These are phyloP conservation scores for Polydrusus tereticollis DNA, from an alignment of 2,888 invertebrate genomes.

Conservation along the genomic window DNA sequence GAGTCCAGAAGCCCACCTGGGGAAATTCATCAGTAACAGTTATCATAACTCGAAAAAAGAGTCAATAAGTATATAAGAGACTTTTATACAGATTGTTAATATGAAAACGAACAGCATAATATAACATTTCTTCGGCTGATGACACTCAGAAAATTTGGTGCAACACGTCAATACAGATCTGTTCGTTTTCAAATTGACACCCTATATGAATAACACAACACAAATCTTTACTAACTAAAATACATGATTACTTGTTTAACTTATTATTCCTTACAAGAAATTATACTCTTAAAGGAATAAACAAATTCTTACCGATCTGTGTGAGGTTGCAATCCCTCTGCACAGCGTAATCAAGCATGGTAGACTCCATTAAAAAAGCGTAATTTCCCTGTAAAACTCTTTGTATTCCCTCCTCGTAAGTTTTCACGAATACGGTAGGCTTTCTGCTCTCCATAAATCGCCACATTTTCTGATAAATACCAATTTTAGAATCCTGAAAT, in stretches of 20 bases:
- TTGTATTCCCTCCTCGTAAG: conserved; percentile 92
- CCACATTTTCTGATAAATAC: conserved; percentile 93
- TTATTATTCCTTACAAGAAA: too few relatives aligned
- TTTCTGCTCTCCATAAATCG: conserved; percentile 88
- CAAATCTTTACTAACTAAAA: too few relatives aligned
- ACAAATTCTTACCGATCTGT: conserved; percentile 80
- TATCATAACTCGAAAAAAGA: too few relatives aligned
- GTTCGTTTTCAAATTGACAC: too few relatives aligned
- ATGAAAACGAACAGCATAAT: too few relatives aligned
- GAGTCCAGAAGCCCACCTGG: conserved; percentile 79
- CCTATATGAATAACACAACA: too few relatives aligned
- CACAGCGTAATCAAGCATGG: conserved; percentile 96
- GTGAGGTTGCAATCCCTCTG: conserved; percentile 96
- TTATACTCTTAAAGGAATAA: conserved; percentile 3
- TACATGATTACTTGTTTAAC: too few relatives aligned
- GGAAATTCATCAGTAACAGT: conserved; percentile 8
- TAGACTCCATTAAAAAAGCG: conserved; percentile 98
- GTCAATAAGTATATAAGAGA: too few relatives aligned
- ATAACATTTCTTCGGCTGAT: too few relatives aligned
- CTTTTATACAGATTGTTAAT: too few relatives aligned
- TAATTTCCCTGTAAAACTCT: conserved; percentile 91
- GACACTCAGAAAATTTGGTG: too few relatives aligned
- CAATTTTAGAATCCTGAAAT: conserved; percentile 81
- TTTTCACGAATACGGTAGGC: conserved; percentile 87
- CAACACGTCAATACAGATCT: too few relatives aligned